Evolutionary conservation across 2,797 vertebrate genomes (phyloP).

Genomic region (Lerista edwardsae): DNA sequence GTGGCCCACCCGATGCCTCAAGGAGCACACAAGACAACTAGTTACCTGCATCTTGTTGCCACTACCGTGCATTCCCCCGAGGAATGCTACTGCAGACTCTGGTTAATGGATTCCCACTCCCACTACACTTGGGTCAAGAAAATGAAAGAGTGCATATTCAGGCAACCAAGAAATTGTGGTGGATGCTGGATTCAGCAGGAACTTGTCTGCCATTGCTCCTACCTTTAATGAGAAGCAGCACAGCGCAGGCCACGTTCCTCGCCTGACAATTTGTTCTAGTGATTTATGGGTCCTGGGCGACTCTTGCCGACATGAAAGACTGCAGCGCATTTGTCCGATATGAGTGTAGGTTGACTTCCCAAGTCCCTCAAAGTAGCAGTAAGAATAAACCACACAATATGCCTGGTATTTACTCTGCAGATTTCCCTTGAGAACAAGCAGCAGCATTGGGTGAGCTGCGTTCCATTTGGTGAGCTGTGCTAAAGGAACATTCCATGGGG

Average conservation of each 20-base stretch:
- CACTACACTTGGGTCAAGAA: slow-evolving; percentile 38
- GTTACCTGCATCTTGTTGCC: too few species aligned
- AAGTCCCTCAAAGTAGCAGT: slow-evolving; percentile 39
- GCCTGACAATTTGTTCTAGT: slow-evolving; percentile 73
- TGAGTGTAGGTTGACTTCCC: slow-evolving; percentile 56
- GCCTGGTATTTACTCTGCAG: slow-evolving; percentile 36
- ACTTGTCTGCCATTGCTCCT: slow-evolving; percentile 71
- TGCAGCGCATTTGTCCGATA: slow-evolving; percentile 60
- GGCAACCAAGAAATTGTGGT: slow-evolving; percentile 70
- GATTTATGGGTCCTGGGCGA: slow-evolving; percentile 72
- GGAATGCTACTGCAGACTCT: too few species aligned
- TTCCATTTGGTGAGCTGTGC: neutral
- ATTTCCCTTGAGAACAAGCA: slow-evolving; percentile 24
- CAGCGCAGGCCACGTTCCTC: slow-evolving; percentile 64
- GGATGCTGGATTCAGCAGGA: slow-evolving; percentile 59
- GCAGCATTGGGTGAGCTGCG: neutral
- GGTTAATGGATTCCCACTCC: slow-evolving; percentile 40
- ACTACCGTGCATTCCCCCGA: too few species aligned
- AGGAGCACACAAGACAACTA: too few species aligned
- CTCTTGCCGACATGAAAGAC: slow-evolving; percentile 60
- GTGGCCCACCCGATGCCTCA: too few species aligned
- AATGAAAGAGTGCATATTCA: slow-evolving; percentile 62
- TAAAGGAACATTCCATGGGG: neutral
- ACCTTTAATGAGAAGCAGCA: slow-evolving; percentile 74
- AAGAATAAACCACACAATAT: neutral